Evolutionary conservation across 2,888 invertebrate species (phyloP).

Genomic region (Parthenolecanium corni): DNA sequence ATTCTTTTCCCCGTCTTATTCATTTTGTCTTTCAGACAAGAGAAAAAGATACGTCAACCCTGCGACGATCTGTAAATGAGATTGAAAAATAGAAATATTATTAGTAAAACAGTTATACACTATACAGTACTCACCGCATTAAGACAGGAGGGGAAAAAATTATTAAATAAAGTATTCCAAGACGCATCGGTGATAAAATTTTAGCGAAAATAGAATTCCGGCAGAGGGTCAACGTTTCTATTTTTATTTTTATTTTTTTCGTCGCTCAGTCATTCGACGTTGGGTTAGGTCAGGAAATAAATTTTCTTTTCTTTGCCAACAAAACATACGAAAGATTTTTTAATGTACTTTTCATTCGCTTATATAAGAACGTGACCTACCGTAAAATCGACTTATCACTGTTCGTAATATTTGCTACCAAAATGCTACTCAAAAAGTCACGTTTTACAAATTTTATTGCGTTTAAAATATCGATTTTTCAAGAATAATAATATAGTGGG

Average conservation of each 20-base stretch:
- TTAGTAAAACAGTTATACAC: too few species aligned
- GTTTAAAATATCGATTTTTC: background rate
- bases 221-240: conserved; percentile 26
- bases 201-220: conserved; percentile 14
- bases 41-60: too few species aligned
- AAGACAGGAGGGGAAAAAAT: too few species aligned
- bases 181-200: background rate
- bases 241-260: conserved; percentile 23
- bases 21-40: too few species aligned
- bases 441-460: conserved; percentile 17
- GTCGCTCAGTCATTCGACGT: conserved; percentile 22
- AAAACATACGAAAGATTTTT: background rate
- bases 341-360: background rate
- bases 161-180: too few species aligned
- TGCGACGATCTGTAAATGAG: too few species aligned
- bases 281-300: conserved; percentile 26
- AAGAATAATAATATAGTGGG: background rate
- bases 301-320: conserved; percentile 26
- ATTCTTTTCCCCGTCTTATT: too few species aligned
- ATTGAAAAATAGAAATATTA: too few species aligned
- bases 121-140: too few species aligned
- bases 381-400: conserved; percentile 27
- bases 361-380: conserved; percentile 21
- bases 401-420: background rate
- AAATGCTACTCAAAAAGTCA: conserved; percentile 18